Evolutionary conservation across 1,140 invertebrate genomes (phyloP).

Genomic region (Argopecten irradians): DNA sequence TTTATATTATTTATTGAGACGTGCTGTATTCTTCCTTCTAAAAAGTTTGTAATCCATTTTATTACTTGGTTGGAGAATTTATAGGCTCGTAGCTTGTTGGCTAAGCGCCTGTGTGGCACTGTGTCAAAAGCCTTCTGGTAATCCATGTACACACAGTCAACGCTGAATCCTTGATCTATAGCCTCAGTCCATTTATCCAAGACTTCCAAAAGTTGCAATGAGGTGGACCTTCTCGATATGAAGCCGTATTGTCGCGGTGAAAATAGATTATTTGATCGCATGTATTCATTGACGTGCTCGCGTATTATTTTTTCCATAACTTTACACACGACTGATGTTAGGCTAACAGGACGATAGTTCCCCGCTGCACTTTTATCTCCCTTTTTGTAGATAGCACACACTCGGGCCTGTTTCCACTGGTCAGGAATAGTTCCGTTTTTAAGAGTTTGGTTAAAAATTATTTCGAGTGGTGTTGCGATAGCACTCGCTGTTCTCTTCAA

Average conservation of each 20-base stretch:
- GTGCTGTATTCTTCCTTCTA: background rate
- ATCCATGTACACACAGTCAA: no score
- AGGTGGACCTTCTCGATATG: no score
- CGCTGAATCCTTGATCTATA: no score
- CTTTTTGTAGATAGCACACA: constrained; percentile 51
- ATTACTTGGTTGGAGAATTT: background rate
- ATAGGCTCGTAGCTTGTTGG: background rate
- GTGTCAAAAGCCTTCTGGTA: no score
- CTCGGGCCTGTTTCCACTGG: constrained; percentile 46
- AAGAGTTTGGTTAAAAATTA: background rate
- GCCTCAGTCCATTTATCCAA: no score
- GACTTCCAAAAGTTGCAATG: no score
- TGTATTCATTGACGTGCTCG: background rate
- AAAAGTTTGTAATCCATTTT: constrained; percentile 4
- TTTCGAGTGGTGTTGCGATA: background rate
- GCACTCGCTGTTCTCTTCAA: background rate
- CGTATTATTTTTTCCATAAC: constrained; percentile 26
- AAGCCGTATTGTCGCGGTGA: no score
- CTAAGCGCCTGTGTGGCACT: no score
- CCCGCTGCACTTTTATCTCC: constrained; percentile 38
- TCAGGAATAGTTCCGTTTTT: constrained; percentile 32
- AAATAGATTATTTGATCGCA: background rate
- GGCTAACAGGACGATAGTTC: constrained; percentile 46
- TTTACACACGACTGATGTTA: constrained; percentile 45
- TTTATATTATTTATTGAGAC: background rate